These are phyloP conservation scores for Anthoptus insignis DNA, from an alignment of 2,888 invertebrate genomes.

Conservation along the genomic window DNA sequence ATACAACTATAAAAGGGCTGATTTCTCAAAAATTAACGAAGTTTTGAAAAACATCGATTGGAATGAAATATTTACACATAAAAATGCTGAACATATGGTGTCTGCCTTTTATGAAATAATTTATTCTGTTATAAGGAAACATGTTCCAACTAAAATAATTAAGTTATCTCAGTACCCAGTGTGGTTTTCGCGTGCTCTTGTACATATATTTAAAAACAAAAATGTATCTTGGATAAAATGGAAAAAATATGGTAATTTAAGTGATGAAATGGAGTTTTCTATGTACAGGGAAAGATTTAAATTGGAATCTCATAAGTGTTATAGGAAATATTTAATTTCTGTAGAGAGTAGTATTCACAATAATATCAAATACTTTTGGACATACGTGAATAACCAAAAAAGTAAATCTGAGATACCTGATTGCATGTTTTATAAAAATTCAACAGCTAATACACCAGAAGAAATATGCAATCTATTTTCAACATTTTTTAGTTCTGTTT, in stretches of 20 bases:
- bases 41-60: too few species aligned
- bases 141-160: conserved; percentile 21
- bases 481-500: too few species aligned
- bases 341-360: conserved; percentile 34
- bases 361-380: conserved; percentile 39
- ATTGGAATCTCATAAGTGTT: conserved; percentile 27
- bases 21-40: conserved; percentile 1
- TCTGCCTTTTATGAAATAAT: neutral
- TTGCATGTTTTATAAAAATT: conserved; percentile 3
- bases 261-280: conserved; percentile 39
- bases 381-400: neutral
- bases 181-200: conserved; percentile 39
- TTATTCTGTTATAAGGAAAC: conserved; percentile 31
- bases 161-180: conserved; percentile 25
- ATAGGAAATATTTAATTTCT: conserved; percentile 24
- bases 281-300: conserved; percentile 39
- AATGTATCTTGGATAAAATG: conserved; percentile 41
- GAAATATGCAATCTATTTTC: neutral
- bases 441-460: conserved; percentile 1
- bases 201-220: conserved; percentile 41
- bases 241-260: conserved; percentile 39
- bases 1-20: neutral
- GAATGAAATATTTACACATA: neutral
- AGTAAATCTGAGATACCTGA: neutral
- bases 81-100: conserved; percentile 5